Percentiles rank a stretch among this genome's conserved stretches.
phyloP scores from a whole-genome alignment of 2,888 invertebrate species.

The Leptogaster cylindrica region DNA sequence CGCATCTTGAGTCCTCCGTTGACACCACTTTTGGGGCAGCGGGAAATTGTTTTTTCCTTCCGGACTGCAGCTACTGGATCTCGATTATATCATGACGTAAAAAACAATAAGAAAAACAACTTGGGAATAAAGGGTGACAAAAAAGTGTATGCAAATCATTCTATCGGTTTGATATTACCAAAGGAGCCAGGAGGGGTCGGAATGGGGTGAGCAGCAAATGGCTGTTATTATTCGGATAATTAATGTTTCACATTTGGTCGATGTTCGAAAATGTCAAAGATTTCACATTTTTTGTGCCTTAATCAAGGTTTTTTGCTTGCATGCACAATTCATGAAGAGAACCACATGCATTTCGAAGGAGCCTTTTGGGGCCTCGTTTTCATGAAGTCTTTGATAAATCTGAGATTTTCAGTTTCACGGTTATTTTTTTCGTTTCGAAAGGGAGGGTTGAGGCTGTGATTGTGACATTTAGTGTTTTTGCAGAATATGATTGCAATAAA shows the following conservation, averaged over 20 bases:
- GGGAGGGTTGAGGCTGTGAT: too few relatives aligned
- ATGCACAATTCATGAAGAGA: neutral
- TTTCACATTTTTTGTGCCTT: constrained; percentile 31
- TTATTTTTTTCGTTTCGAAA: too few relatives aligned
- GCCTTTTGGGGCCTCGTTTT: too few relatives aligned
- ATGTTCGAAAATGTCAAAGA: constrained; percentile 31
- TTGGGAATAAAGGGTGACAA: neutral
- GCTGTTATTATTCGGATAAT: constrained; percentile 25
- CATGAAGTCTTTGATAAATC: too few relatives aligned
- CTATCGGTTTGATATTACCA: neutral
- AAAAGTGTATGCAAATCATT: constrained; percentile 10
- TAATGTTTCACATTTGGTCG: constrained; percentile 37
- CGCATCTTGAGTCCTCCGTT: constrained; percentile 8
- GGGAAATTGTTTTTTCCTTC: constrained; percentile 23
- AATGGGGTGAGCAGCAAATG: neutral
- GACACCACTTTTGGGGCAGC: neutral
- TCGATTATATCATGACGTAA: constrained; percentile 39
- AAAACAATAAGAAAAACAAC: neutral
- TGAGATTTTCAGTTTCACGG: too few relatives aligned
- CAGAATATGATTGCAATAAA: too few relatives aligned
- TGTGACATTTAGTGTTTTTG: too few relatives aligned
- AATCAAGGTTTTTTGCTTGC: constrained; percentile 14
- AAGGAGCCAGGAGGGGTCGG: neutral
- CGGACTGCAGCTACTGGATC: constrained; percentile 17
- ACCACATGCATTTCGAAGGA: too few relatives aligned